Percentiles rank a stretch among this genome's conserved stretches.
Evolutionary conservation across 53 echinoderm and acorn worm species (phyloP).

Genomic region (Antedon mediterranea): DNA sequence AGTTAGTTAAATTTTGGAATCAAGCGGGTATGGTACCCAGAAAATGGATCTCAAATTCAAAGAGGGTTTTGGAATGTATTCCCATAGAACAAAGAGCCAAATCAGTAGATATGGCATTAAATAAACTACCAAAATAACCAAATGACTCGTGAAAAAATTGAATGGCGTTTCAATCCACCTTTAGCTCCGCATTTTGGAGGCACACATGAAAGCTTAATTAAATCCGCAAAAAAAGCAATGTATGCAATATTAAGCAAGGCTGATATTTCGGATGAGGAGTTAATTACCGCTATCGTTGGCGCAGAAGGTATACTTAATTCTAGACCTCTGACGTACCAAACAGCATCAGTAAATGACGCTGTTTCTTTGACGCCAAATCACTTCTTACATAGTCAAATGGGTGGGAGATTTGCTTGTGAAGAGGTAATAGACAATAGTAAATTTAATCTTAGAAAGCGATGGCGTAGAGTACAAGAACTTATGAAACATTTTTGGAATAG

Average conservation of each 20-base stretch:
- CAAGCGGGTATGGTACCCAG: neutral
- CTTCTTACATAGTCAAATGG: constrained; percentile 11
- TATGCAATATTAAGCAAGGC: constrained; percentile 11
- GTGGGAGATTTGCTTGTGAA: constrained; percentile 10
- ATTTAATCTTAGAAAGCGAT: constrained; percentile 9
- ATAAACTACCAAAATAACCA: too few species aligned
- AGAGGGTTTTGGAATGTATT: neutral
- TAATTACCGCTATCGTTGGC: constrained; percentile 12
- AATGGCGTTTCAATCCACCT: too few species aligned
- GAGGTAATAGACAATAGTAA: neutral
- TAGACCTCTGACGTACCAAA: constrained; percentile 9
- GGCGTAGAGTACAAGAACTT: constrained; percentile 6
- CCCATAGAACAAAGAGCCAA: neutral
- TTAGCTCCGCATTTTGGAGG: constrained; percentile 3
- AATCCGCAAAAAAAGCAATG: constrained; percentile 10
- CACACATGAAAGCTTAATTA: constrained; percentile 8
- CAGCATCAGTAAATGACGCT: constrained; percentile 6
- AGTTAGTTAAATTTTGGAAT: neutral
- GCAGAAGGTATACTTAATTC: constrained; percentile 15
- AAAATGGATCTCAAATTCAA: neutral
- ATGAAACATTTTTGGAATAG: constrained; percentile 15
- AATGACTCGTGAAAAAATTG: too few species aligned
- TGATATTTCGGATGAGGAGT: constrained; percentile 7
- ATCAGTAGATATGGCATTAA: neutral
- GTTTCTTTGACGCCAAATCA: neutral